Evolutionary conservation across 2,888 invertebrate species (phyloP).

Genomic region (Serrognathus titanus): DNA sequence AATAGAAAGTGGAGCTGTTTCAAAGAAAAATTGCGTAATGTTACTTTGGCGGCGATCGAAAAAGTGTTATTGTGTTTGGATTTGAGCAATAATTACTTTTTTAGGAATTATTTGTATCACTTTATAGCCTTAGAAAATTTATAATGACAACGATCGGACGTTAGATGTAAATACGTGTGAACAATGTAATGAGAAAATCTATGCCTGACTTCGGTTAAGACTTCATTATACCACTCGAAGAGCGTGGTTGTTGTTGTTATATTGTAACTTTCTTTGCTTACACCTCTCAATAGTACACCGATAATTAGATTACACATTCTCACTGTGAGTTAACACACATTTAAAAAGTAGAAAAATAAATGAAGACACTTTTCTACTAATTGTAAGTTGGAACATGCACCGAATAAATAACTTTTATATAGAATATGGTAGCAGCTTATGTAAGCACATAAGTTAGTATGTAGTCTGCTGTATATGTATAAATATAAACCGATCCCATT

Average conservation of each 20-base stretch:
- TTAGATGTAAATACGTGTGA: neutral
- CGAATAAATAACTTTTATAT: too few relatives aligned
- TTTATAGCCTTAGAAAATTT: neutral
- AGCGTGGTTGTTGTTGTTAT: too few relatives aligned
- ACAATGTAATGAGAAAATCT: neutral
- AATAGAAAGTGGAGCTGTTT: neutral
- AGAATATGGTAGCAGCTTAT: neutral
- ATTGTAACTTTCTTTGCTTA: too few relatives aligned
- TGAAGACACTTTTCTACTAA: too few relatives aligned
- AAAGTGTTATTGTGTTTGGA: neutral
- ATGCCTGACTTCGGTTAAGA: too few relatives aligned
- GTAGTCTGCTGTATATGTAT: constrained; percentile 3
- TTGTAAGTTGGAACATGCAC: too few relatives aligned
- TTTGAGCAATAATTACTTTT: neutral
- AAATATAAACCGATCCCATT: constrained; percentile 16
- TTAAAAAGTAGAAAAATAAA: too few relatives aligned
- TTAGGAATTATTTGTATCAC: neutral
- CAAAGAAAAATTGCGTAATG: neutral
- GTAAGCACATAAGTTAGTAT: constrained; percentile 4
- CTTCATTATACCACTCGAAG: too few relatives aligned
- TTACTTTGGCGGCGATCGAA: neutral
- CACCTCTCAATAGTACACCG: too few relatives aligned
- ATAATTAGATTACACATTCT: too few relatives aligned
- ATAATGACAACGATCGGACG: neutral
- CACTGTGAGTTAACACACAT: too few relatives aligned